These are phyloP conservation scores for Anthoscopus minutus DNA, from an alignment of 2,113 vertebrate genomes.

Conservation along the genomic window DNA sequence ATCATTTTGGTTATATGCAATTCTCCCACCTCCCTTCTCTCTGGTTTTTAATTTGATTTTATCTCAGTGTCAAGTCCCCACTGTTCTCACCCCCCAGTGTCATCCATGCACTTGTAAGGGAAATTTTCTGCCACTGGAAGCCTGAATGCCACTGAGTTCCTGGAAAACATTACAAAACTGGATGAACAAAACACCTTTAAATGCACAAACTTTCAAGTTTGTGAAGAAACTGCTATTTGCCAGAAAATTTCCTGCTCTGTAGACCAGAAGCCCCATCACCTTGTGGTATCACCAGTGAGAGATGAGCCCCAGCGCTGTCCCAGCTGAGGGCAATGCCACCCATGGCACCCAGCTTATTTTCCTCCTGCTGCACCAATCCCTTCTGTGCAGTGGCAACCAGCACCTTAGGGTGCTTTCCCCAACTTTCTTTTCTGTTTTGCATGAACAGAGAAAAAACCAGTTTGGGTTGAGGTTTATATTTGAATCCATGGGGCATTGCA, in stretches of 20 bases:
- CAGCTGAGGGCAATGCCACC: not conserved
- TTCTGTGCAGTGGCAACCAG: not conserved
- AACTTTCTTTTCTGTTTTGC: not conserved
- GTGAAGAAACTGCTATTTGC: not conserved
- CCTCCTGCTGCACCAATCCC: not conserved
- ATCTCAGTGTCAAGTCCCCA: not conserved
- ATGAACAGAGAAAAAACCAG: not conserved
- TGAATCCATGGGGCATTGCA: not conserved
- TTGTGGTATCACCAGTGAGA: not conserved
- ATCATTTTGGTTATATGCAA: not conserved
- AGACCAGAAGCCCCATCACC: not conserved
- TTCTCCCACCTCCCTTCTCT: not conserved
- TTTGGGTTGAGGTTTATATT: fast-evolving
- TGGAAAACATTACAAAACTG: fast-evolving
- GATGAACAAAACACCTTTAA: not conserved
- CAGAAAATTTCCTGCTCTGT: not conserved
- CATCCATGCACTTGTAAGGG: not conserved
- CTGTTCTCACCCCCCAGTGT: not conserved
- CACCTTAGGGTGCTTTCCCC: not conserved
- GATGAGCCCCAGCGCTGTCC: not conserved
- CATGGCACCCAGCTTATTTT: not conserved
- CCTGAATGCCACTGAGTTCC: not conserved
- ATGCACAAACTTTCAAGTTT: not conserved
- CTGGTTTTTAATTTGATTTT: not conserved
- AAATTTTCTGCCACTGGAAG: not conserved